Evolutionary conservation across 2,888 invertebrate genomes (phyloP).

Genomic region (Camptogramma bilineatum): DNA sequence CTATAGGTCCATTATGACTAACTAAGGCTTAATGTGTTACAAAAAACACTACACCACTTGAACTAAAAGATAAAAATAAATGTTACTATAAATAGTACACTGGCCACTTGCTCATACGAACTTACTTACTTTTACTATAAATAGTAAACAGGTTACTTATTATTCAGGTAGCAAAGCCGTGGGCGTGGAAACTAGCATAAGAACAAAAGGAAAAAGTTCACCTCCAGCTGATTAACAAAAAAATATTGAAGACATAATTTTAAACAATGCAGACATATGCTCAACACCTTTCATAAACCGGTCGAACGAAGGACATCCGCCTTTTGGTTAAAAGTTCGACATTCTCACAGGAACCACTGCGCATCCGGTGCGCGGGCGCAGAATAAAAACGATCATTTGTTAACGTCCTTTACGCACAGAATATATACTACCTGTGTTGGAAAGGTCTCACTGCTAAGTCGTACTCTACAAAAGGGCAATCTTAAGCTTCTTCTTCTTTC

Average conservation of each 20-base stretch:
- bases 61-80: too few species aligned
- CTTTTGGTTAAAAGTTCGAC: conserved; percentile 82
- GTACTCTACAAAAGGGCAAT: not conserved
- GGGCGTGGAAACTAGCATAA: not conserved
- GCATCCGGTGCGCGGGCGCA: conserved; percentile 82
- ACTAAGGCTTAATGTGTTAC: too few species aligned
- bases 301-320: conserved; percentile 84
- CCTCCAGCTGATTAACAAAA: conserved; percentile 27
- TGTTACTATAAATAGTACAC: too few species aligned
- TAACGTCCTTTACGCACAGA: conserved; percentile 64
- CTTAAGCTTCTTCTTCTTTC: too few species aligned
- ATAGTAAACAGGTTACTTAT: not conserved
- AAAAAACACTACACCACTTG: too few species aligned
- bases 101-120: too few species aligned
- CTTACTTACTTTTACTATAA: too few species aligned
- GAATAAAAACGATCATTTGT: conserved; percentile 82
- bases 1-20: too few species aligned
- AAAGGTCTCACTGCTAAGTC: conserved; percentile 5
- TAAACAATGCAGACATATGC: conserved; percentile 79
- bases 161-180: not conserved
- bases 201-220: conserved; percentile 7
- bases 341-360: conserved; percentile 83
- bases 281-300: conserved; percentile 85
- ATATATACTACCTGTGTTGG: conserved; percentile 2
- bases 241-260: conserved; percentile 61